phyloP scores from a whole-genome alignment of 2,888 invertebrate genomes.

The Clostera curtula region DNA sequence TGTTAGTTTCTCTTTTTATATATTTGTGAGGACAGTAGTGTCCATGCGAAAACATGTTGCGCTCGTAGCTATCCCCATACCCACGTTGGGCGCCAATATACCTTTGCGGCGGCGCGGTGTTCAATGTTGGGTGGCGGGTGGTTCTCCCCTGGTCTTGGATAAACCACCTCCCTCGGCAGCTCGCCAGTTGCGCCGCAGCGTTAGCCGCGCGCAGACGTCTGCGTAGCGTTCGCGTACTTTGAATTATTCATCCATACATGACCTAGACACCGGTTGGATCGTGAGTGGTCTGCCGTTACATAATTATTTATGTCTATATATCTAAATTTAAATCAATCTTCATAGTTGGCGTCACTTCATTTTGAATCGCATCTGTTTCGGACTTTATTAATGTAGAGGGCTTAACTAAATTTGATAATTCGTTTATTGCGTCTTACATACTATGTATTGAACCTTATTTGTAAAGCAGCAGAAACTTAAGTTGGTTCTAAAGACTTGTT shows the following conservation, averaged over 20 bases:
- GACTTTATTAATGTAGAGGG: too few species aligned
- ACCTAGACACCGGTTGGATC: constrained; percentile 41
- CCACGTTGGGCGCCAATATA: constrained; percentile 56
- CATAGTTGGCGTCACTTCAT: not conserved
- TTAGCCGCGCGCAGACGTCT: constrained; percentile 43
- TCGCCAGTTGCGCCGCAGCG: constrained; percentile 63
- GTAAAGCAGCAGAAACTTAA: too few species aligned
- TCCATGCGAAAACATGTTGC: too few species aligned
- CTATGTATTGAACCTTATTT: too few species aligned
- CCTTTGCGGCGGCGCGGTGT: constrained; percentile 33
- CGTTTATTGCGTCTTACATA: too few species aligned
- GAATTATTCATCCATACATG: constrained; percentile 37
- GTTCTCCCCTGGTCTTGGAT: constrained; percentile 35
- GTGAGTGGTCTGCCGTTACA: constrained; percentile 54
- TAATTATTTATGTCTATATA: constrained; percentile 29
- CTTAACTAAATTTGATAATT: too few species aligned
- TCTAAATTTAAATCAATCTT: not conserved
- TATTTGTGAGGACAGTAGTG: too few species aligned
- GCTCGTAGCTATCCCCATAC: too few species aligned
- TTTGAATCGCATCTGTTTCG: too few species aligned
- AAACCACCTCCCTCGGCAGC: constrained; percentile 12
- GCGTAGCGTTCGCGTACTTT: constrained; percentile 29
- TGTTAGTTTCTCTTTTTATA: too few species aligned
- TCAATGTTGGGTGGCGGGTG: constrained; percentile 12
- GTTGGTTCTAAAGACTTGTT: too few species aligned